phyloP scores from a whole-genome alignment of 2,113 vertebrate genomes.

The Erpornis zantholeuca region DNA sequence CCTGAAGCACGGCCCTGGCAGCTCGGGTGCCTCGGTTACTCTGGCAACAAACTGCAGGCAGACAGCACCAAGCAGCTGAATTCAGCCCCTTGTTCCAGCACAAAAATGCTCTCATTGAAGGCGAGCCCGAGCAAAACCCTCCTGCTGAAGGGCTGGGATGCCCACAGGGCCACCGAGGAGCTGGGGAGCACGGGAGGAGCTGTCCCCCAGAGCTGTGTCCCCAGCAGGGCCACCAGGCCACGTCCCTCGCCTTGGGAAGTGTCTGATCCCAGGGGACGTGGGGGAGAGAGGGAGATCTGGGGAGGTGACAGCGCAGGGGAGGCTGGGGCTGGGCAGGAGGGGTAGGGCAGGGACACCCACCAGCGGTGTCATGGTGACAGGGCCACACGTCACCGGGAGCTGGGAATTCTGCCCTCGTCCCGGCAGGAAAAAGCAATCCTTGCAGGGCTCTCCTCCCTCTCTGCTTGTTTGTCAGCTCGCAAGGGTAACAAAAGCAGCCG shows the following conservation, averaged over 20 bases:
- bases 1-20: slow-evolving; percentile 26
- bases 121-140: not conserved
- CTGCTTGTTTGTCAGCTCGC: not conserved
- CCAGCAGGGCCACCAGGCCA: not conserved
- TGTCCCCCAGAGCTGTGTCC: not conserved
- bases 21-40: slow-evolving; percentile 59
- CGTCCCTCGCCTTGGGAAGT: not conserved
- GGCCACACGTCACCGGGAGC: not conserved
- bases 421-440: not conserved
- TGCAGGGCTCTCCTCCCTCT: not conserved
- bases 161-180: not conserved
- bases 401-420: not conserved
- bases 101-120: slow-evolving; percentile 76
- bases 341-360: not conserved
- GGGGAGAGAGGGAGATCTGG: not conserved
- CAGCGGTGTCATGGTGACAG: not conserved
- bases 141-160: not conserved
- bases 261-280: not conserved
- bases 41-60: slow-evolving; percentile 67
- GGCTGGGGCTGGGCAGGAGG: not conserved
- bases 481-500: not conserved
- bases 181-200: not conserved
- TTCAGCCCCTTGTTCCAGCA: slow-evolving; percentile 73
- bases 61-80: slow-evolving; percentile 69
- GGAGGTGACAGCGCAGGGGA: accelerated